Conservation (phyloP, 2,888 invertebrate genomes). For the Drosophila prolongata region DNA sequence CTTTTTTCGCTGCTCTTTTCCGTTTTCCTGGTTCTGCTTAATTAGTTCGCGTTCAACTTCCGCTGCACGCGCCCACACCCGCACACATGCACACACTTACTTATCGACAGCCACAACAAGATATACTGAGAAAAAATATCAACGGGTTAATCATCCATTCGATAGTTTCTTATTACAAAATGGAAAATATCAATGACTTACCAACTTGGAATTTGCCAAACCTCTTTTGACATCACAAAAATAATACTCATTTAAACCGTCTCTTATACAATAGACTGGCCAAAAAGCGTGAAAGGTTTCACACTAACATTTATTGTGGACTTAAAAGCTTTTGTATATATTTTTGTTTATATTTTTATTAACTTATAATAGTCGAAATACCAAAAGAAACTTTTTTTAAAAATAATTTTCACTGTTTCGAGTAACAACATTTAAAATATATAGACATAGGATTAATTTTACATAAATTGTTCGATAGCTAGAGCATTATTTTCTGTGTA, state of each 20-base stretch:
- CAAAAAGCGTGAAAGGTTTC: too few relatives aligned
- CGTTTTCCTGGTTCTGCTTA: conserved; percentile 50
- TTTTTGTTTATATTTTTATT: too few relatives aligned
- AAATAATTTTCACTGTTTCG: too few relatives aligned
- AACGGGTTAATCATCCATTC: neutral
- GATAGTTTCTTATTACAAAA: neutral
- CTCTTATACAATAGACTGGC: too few relatives aligned
- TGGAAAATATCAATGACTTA: neutral
- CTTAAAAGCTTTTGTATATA: too few relatives aligned
- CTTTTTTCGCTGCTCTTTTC: conserved; percentile 11
- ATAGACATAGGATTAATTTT: too few relatives aligned
- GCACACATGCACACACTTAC: conserved; percentile 45
- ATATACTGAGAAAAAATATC: conserved; percentile 11
- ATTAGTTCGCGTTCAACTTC: conserved; percentile 70
- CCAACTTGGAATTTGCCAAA: neutral
- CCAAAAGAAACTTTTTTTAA: too few relatives aligned
- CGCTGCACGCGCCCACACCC: conserved; percentile 51
- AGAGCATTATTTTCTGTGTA: neutral
- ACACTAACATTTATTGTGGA: too few relatives aligned
- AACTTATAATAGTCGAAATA: too few relatives aligned
- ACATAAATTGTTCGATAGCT: too few relatives aligned
- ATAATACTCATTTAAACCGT: neutral
- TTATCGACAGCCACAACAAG: conserved; percentile 59
- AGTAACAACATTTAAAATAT: too few relatives aligned
- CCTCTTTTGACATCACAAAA: neutral